Evolutionary conservation across 2,888 invertebrate species (phyloP).

Genomic region (Mantis religiosa): DNA sequence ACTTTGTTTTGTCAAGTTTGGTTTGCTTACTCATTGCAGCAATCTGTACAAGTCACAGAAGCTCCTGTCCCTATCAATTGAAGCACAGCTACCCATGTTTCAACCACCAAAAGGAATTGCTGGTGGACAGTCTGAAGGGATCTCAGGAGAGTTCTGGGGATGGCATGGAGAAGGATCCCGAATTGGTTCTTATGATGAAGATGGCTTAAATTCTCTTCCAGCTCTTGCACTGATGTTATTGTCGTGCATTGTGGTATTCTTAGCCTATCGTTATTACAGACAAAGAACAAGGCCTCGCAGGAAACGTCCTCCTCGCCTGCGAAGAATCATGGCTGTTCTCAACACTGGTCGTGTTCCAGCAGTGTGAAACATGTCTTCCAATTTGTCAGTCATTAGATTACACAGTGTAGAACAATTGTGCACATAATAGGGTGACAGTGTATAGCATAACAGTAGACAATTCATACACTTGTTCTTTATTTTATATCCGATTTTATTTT

Average conservation of each 20-base stretch:
- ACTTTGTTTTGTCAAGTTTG: too few species aligned
- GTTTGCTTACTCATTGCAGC: slow-evolving; percentile 43
- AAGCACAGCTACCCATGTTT: slow-evolving; percentile 33
- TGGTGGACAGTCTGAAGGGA: slow-evolving; percentile 32
- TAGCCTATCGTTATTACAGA: slow-evolving; percentile 43
- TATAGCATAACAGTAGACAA: background rate
- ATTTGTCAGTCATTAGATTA: background rate
- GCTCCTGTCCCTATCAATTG: slow-evolving; percentile 56
- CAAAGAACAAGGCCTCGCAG: slow-evolving; percentile 46
- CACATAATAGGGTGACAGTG: background rate
- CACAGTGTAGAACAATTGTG: background rate
- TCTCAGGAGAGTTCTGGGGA: slow-evolving; percentile 41
- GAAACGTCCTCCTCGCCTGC: slow-evolving; percentile 38
- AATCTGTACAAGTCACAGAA: slow-evolving; percentile 76
- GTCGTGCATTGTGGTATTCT: slow-evolving; percentile 40
- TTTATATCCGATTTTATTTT: background rate
- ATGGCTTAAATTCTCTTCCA: slow-evolving; percentile 42
- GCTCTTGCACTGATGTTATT: slow-evolving; percentile 42
- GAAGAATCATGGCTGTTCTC: slow-evolving; percentile 29
- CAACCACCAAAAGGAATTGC: slow-evolving; percentile 27
- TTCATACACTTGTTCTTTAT: background rate
- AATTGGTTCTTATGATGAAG: slow-evolving; percentile 53
- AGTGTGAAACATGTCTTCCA: slow-evolving; percentile 25
- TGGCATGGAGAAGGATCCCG: slow-evolving; percentile 50
- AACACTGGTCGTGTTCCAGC: slow-evolving; percentile 32